These are phyloP conservation scores for Stenoptilia bipunctidactyla DNA, from an alignment of 2,888 invertebrate species.

Conservation along the genomic window DNA sequence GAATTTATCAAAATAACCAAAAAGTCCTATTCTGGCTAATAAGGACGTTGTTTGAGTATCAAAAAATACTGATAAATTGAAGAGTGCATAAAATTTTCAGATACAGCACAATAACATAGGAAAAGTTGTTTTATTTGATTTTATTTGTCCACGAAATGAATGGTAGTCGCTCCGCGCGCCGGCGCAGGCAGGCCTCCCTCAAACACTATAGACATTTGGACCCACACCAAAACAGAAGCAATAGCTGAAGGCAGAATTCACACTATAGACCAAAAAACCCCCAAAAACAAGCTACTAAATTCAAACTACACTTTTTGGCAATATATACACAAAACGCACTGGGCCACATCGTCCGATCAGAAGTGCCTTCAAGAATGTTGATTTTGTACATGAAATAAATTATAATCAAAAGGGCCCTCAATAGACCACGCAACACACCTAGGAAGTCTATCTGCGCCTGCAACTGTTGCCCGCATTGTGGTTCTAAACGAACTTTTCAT, in stretches of 20 bases:
- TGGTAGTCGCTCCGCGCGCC: conserved; percentile 35
- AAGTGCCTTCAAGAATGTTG: conserved; percentile 93
- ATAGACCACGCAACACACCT: conserved; percentile 85
- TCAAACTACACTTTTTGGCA: conserved; percentile 29
- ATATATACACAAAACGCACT: conserved; percentile 76
- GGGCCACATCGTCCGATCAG: conserved; percentile 95
- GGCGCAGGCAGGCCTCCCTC: conserved; percentile 72
- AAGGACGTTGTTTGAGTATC: too few species aligned
- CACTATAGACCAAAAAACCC: conserved; percentile 44
- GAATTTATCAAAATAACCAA: too few species aligned
- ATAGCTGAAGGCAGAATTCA: conserved; percentile 84
- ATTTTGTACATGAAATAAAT: conserved; percentile 85
- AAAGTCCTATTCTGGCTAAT: too few species aligned
- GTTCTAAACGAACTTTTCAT: conserved; percentile 50
- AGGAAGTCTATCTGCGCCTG: conserved; percentile 57
- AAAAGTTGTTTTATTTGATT: background rate
- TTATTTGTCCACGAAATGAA: background rate
- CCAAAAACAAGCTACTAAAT: conserved; percentile 19
- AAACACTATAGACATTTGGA: conserved; percentile 77
- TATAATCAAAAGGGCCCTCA: conserved; percentile 86
- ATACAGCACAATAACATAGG: too few species aligned
- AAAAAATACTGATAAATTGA: too few species aligned
- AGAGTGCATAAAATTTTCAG: too few species aligned
- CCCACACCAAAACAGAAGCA: conserved; percentile 80
- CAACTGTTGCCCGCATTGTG: conserved; percentile 30